A percentile compares a stretch with the other conserved stretches of the same genome.
phyloP scores from a whole-genome alignment of 2,797 vertebrate genomes.

The Bufotes viridis region DNA sequence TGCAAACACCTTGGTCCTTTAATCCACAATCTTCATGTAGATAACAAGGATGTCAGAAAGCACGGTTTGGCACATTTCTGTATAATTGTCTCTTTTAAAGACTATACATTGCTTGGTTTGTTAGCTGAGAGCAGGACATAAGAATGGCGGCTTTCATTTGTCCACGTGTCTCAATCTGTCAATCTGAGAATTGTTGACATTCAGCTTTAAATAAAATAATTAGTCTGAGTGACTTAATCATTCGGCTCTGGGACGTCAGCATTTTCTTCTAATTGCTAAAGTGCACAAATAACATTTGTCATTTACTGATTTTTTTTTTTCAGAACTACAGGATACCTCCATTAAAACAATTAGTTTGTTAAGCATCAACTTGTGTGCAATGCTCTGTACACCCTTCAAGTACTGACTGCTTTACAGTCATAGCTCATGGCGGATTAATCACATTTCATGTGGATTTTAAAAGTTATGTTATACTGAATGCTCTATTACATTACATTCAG shows the following conservation, averaged over 20 bases:
- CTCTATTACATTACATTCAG: neutral
- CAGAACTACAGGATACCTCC: slow-evolving; percentile 43
- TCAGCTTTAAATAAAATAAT: slow-evolving; percentile 49
- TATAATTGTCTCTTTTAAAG: neutral
- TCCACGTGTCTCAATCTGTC: slow-evolving; percentile 42
- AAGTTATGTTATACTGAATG: neutral
- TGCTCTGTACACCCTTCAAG: slow-evolving; percentile 14
- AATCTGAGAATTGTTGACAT: slow-evolving; percentile 47
- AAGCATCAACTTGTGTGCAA: slow-evolving; percentile 37
- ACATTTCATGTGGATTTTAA: neutral
- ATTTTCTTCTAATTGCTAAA: slow-evolving; percentile 45
- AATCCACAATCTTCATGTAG: too few species aligned
- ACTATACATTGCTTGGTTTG: neutral
- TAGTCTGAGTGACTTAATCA: slow-evolving; percentile 41
- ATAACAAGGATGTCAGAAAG: too few species aligned
- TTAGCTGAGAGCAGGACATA: neutral
- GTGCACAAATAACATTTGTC: slow-evolving; percentile 58
- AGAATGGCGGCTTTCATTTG: neutral
- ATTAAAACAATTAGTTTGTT: slow-evolving; percentile 57
- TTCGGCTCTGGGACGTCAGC: slow-evolving; percentile 46
- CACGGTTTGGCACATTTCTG: neutral
- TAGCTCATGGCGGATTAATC: neutral
- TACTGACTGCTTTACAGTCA: slow-evolving; percentile 14
- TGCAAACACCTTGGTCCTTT: too few species aligned
- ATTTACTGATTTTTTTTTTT: slow-evolving; percentile 43